phyloP scores from a whole-genome alignment of 2,797 vertebrate genomes.

The Syngnathus acus region DNA sequence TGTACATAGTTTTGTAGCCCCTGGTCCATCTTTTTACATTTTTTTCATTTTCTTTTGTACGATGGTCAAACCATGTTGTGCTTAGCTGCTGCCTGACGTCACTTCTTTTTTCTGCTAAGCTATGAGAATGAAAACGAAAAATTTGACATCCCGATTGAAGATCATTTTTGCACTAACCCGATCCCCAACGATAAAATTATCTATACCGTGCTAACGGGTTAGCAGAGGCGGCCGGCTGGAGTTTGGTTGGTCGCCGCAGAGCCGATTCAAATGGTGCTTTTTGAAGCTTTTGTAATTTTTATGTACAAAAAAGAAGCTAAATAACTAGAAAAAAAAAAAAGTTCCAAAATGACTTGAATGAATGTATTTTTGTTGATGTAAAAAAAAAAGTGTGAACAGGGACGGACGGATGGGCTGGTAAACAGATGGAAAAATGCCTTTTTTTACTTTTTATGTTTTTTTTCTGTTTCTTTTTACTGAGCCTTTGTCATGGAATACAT shows the following conservation, averaged over 20 bases:
- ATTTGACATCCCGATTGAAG: conserved; percentile 27
- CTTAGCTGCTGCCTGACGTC: conserved; percentile 53
- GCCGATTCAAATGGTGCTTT: conserved; percentile 80
- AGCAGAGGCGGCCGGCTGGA: conserved; percentile 64
- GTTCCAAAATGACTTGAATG: conserved; percentile 83
- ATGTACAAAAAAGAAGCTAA: conserved; percentile 66
- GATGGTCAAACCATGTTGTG: conserved; percentile 55
- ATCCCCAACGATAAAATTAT: conserved; percentile 48
- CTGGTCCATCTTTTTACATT: conserved; percentile 31
- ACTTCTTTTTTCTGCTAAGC: conserved; percentile 22
- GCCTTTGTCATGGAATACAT: conserved; percentile 70
- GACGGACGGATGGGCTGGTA: conserved; percentile 55
- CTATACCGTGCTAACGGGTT: conserved; percentile 60
- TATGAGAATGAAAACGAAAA: conserved; percentile 6
- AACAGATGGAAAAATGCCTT: conserved; percentile 55
- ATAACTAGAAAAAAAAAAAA: conserved; percentile 65
- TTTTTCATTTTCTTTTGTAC: conserved; percentile 51
- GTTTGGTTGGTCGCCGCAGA: conserved; percentile 52
- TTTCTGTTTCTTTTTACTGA: conserved; percentile 57
- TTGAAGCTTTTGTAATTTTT: conserved; percentile 77
- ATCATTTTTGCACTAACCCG: conserved; percentile 53
- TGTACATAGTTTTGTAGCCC: conserved; percentile 77
- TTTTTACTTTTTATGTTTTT: conserved; percentile 24
- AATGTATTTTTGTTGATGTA: conserved; percentile 78
- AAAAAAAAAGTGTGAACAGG: conserved; percentile 61